Evolutionary conservation across 2,113 vertebrate genomes (phyloP), one percentile per base, ranked within the genome.

Genomic region (Cervus canadensis): DNA sequence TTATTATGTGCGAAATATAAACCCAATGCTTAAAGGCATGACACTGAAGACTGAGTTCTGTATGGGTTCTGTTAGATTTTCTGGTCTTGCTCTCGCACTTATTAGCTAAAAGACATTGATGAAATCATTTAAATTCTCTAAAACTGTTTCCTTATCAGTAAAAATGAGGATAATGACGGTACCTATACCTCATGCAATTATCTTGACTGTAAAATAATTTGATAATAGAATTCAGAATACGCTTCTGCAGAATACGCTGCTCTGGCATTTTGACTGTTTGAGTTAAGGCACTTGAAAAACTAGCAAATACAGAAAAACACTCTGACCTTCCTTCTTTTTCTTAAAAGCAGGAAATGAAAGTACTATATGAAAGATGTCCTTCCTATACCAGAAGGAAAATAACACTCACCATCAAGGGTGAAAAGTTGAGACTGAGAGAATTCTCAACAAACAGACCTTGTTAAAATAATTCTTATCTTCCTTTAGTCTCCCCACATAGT

Each of bases 1-100:
- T 81, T 94, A 95, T 48, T 89, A 40, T 64, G 84, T 91, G 33
- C 5, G 91, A 88, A 94, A 97, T 93, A 93, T 5, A 92, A 87
- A 64, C 9, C 93, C 26, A 79, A 16, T 64, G 45, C 21, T 91
- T 97, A 95, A 71, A 45, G 14, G 15, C 19, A 50, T 81, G 48
- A 64, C 40, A 90, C n/a, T 76, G n/a, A 33, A 94, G 45, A 89
- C 36, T 82, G 33, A 82, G 83, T 89, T 93, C 40, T 67, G 83
- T 91, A n/a, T 67, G 26, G 21, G 52, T 94, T 97, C 79, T 91
- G 6, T 87, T 78, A 48, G 3, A n/a, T 83, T 36, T 87, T 92
- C 82, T 74, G 26, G n/a, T 94, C 28, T 92, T 92, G 43, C 11
- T 91, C 78, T 96, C 56, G 52, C 28, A 96, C 14, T 87, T 92